Conservation (phyloP, 2,797 vertebrate species). For the Acanthis flammea region DNA sequence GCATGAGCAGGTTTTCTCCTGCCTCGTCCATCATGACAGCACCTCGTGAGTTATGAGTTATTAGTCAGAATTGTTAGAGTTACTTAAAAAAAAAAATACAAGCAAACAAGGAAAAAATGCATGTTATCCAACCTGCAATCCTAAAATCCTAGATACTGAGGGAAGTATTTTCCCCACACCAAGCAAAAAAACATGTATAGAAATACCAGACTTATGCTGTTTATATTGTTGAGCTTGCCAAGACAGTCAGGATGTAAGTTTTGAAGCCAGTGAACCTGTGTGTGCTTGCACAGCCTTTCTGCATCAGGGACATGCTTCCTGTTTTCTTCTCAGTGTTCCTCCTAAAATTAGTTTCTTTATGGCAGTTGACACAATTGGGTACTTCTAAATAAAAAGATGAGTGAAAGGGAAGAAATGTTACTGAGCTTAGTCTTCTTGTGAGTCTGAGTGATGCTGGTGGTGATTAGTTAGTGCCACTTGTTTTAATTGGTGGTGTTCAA, state of each 20-base stretch:
- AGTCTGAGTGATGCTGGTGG: not conserved
- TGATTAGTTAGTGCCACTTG: not conserved
- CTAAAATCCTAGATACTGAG: not conserved
- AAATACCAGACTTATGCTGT: not conserved
- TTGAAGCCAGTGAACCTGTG: not conserved
- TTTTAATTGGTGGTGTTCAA: not conserved
- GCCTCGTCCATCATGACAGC: not conserved
- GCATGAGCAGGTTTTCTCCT: not conserved
- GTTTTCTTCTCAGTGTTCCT: constrained; percentile 23
- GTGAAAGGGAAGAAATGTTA: not conserved
- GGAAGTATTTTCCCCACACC: not conserved
- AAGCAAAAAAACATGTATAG: not conserved
- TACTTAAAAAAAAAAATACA: not conserved
- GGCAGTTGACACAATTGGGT: not conserved
- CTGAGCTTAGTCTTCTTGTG: not conserved
- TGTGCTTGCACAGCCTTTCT: not conserved
- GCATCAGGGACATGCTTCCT: not conserved
- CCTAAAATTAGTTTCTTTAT: constrained; percentile 46
- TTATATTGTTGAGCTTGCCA: not conserved
- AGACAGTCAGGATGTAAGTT: constrained; percentile 15
- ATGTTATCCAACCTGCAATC: not conserved
- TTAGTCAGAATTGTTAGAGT: not conserved
- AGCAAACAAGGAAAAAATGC: not conserved
- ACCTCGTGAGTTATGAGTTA: not conserved
- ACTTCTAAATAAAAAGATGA: not conserved